Evolutionary conservation across 2,888 invertebrate genomes (phyloP).

Genomic region (Periphyllus acericola): DNA sequence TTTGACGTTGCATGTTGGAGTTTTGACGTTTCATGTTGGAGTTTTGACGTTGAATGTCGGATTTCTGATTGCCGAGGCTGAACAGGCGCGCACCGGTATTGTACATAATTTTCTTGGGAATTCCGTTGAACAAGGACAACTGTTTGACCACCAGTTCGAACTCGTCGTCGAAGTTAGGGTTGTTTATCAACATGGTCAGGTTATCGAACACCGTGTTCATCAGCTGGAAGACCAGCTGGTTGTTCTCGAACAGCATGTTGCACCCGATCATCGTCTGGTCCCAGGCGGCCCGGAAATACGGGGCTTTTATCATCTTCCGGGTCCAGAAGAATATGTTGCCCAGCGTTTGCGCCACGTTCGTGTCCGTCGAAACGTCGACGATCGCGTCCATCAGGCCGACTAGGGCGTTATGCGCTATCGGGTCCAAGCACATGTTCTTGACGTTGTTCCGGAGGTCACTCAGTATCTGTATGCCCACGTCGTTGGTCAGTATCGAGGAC

Average conservation of each 20-base stretch:
- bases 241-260: neutral
- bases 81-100: neutral
- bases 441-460: neutral
- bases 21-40: too few relatives aligned
- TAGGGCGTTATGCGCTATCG: neutral
- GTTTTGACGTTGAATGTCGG: too few relatives aligned
- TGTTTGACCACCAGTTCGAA: neutral
- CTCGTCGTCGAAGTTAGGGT: neutral
- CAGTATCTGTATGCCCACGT: neutral
- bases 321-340: neutral
- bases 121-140: neutral
- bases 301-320: neutral
- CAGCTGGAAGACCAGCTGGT: accelerated
- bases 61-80: neutral
- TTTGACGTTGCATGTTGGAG: too few relatives aligned
- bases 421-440: neutral
- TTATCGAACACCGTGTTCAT: neutral
- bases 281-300: neutral
- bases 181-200: neutral
- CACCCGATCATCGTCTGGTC: neutral
- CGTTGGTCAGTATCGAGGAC: neutral
- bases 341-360: neutral
- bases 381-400: neutral
- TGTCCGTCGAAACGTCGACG: neutral
- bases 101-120: neutral